Evolutionary conservation across 2,888 invertebrate species (phyloP), one percentile per base, ranked within the genome.

Genomic region (Andrena marginata): DNA sequence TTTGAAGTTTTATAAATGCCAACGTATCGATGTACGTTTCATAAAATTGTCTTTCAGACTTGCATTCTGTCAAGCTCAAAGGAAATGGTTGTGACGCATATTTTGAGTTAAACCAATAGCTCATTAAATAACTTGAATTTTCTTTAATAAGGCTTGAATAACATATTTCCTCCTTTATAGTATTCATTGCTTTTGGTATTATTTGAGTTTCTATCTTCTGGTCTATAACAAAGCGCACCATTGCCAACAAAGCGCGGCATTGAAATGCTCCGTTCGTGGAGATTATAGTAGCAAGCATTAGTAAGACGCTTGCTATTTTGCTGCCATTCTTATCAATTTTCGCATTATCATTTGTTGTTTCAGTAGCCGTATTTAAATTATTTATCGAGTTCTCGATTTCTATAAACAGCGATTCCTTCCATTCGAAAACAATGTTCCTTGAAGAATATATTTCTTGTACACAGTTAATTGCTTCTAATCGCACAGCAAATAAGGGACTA

Each of bases 221-320:
- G 6, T 94, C 94, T 69, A 95, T 94, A 71, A 95, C 94, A 49
- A 96, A 91, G 89, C 95, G 92, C 20, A 97, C 91, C 23, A 96
- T 91, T 51, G 94, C 92, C 71, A 95, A 94, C 2, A 97, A 90
- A 60, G 96, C 95, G 85, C 94, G 94, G 84, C 95, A 95, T 59
- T 95, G 94, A 86, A 95, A 85, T 51, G 85, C 64, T 10, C 94
- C 94, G 86, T 95, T 96, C 2, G 94, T 93, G n/a, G 95, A 94
- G 33, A 96, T 95, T 4, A 96, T 90, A 13, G 95, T 94, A 20
- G 95, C 94, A 81, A 96, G 95, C 42, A 95, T 94, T 67, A 96
- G 95, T 23, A 97, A 93, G 7, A 96, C 95, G 56, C 96, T 95
- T 0, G 95, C 93, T 0, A 95, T 95, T 89, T 96, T 94, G 82